Conservation (phyloP, 2,888 invertebrate species). For the Aethes cnicana region DNA sequence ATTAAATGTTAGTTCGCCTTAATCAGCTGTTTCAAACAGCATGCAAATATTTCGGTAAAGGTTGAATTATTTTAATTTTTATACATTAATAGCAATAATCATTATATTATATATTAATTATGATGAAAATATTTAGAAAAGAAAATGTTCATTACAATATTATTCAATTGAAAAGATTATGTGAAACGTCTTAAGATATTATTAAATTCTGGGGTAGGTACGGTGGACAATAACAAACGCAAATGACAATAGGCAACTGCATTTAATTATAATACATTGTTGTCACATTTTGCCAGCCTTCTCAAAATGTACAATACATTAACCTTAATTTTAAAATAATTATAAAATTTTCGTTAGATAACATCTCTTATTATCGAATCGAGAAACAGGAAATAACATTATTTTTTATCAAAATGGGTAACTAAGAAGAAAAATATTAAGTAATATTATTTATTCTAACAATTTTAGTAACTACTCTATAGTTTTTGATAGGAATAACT, state of each 20-base stretch:
- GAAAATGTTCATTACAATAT: too few species aligned
- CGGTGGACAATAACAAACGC: constrained; percentile 40
- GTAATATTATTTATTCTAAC: constrained; percentile 39
- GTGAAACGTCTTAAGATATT: not conserved
- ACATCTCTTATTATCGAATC: constrained; percentile 26
- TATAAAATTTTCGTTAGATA: constrained; percentile 23
- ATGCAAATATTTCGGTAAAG: too few species aligned
- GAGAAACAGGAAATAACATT: constrained; percentile 22
- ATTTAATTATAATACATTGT: constrained; percentile 50
- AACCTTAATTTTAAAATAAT: constrained; percentile 26
- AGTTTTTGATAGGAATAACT: constrained; percentile 2
- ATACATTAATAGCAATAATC: too few species aligned
- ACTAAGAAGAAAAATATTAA: constrained; percentile 1
- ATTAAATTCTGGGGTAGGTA: too few species aligned
- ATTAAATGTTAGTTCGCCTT: too few species aligned
- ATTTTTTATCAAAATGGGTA: constrained; percentile 14
- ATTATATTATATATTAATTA: too few species aligned
- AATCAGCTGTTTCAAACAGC: too few species aligned
- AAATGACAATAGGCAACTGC: constrained; percentile 65
- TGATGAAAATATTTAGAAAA: too few species aligned
- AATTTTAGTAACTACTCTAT: constrained; percentile 7
- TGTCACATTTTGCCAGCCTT: constrained; percentile 75
- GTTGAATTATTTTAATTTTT: too few species aligned
- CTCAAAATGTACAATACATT: constrained; percentile 58
- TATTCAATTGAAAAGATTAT: not conserved